These are phyloP conservation scores for Mimumesa dahlbomi DNA, from an alignment of 2,888 invertebrate genomes.

Conservation along the genomic window DNA sequence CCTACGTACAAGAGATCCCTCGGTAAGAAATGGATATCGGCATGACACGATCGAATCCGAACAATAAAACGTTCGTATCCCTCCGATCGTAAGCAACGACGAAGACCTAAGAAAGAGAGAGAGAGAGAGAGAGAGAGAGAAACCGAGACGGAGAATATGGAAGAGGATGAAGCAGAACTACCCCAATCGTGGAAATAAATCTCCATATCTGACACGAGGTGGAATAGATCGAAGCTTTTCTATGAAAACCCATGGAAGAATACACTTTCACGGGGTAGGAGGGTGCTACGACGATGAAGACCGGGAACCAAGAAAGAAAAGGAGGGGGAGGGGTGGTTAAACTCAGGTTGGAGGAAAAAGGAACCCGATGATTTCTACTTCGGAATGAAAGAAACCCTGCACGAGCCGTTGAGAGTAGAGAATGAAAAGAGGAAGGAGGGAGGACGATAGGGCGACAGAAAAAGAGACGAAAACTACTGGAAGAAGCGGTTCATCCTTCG, in stretches of 20 bases:
- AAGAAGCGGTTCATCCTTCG: constrained; percentile 54
- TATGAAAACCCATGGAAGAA: constrained; percentile 59
- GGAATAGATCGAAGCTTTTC: constrained; percentile 70
- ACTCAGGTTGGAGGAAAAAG: constrained; percentile 48
- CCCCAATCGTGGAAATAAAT: constrained; percentile 74
- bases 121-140: background rate
- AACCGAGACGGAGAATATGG: background rate
- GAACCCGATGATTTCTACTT: constrained; percentile 70
- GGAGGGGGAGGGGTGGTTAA: constrained; percentile 26
- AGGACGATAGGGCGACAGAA: constrained; percentile 39
- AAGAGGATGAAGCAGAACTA: constrained; percentile 2
- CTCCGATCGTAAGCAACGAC: too few species aligned
- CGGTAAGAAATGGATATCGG: constrained; percentile 69
- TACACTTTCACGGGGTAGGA: constrained; percentile 38
- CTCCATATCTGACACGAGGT: constrained; percentile 76
- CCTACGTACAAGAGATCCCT: constrained; percentile 41
- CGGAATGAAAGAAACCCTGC: constrained; percentile 55
- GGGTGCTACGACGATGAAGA: constrained; percentile 31
- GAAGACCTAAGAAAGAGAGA: constrained; percentile 6
- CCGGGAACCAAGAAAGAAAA: constrained; percentile 39
- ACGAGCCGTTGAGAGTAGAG: constrained; percentile 51
- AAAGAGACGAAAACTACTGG: constrained; percentile 48
- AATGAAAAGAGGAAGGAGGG: constrained; percentile 43
- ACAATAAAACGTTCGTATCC: constrained; percentile 68
- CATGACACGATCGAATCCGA: constrained; percentile 76